Evolutionary conservation across 2,888 invertebrate species (phyloP).

Genomic region (Chaitophorus viminalis): DNA sequence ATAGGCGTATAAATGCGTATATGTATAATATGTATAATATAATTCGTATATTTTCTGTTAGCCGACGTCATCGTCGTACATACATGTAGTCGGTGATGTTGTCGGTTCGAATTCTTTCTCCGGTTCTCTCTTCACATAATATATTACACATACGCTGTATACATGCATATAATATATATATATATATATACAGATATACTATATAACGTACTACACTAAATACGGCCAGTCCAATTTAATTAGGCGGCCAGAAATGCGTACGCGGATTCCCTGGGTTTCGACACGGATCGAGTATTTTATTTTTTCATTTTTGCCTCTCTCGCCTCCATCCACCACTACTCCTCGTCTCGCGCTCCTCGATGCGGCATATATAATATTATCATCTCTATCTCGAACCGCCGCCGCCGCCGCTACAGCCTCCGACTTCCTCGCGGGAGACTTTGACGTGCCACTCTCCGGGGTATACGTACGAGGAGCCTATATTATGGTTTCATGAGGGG

Average conservation of each 20-base stretch:
- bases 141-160: not conserved
- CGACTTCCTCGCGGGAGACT: slow-evolving; percentile 47
- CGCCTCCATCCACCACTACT: not conserved
- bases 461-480: not conserved
- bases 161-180: too few species aligned
- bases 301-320: not conserved
- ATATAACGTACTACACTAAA: not conserved
- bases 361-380: not conserved
- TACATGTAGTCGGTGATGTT: not conserved
- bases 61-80: not conserved
- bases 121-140: not conserved
- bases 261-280: slow-evolving; percentile 26
- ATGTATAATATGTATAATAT: too few species aligned
- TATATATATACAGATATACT: too few species aligned
- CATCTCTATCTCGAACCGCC: not conserved
- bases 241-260: slow-evolving; percentile 13
- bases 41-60: slow-evolving; percentile 25
- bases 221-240: slow-evolving; percentile 40
- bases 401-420: not conserved
- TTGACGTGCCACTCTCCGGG: slow-evolving; percentile 44
- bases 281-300: slow-evolving; percentile 17
- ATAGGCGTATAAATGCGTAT: not conserved
- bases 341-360: not conserved
- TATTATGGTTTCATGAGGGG: not conserved
- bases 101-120: not conserved